Evolutionary conservation across 2,797 vertebrate genomes (phyloP), one percentile per base, ranked within the genome.

Genomic region (Semaprochilodus insignis): DNA sequence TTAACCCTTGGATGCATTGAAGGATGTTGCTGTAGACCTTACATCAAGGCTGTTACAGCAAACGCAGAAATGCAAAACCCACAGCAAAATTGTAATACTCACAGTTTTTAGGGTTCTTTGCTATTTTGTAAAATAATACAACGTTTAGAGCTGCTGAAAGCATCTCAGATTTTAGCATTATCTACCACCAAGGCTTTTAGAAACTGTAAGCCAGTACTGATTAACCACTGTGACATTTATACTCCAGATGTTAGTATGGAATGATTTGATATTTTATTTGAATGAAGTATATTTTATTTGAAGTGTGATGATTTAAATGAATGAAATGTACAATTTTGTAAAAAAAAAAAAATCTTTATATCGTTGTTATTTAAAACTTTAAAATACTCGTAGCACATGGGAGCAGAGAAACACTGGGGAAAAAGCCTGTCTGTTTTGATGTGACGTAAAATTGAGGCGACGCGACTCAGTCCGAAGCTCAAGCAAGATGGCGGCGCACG

Each of bases 401-500:
- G 54, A 57, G 14, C 4, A 13, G 59, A 60, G 44, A 48, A 48
- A 48, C 44, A 48, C 44, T 11, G 44, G 8, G 44, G 10, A 48
- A 48, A 48, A 48, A 48, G 44, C 44, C 6, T 48, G 8, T 48
- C 44, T 48, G 44, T 48, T 48, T 48, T 40, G 7, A 27, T 48
- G 63, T 87, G 88, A 87, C 86, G 86, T 44, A 65, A 4, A 65
- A 63, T 52, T 34, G 0, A 17, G 16, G 81, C 74, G 85, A 66
- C 83, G 74, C 57, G 5, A 3, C 16, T 80, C 31, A 8, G 7
- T 36, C 34, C 73, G 16, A 34, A 73, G 48, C 66, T 8, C 44
- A 48, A 48, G 6, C 65, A 86, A 86, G 62, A 96, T 96, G 95
- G 95, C 91, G 19, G 85, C 87, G 5, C 80, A 67, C 31, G 62